phyloP scores from a whole-genome alignment of 2,113 vertebrate genomes.

The Pterocles burchelli region DNA sequence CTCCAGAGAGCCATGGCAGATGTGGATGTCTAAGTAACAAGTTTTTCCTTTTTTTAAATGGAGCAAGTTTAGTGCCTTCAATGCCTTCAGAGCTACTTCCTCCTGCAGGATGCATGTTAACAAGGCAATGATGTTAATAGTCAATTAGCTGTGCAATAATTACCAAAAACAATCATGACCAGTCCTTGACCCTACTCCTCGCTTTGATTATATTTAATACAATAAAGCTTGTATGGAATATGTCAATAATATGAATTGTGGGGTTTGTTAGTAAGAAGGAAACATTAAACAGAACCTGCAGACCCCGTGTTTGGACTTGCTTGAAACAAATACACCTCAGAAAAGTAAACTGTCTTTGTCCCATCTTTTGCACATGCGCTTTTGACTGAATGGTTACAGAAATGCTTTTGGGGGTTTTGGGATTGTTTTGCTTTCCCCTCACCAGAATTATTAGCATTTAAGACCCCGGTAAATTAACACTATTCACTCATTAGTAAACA shows the following conservation, averaged over 20 bases:
- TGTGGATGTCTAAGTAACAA: slow-evolving; percentile 78
- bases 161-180: slow-evolving; percentile 29
- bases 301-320: neutral
- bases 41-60: neutral
- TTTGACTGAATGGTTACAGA: neutral
- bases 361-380: neutral
- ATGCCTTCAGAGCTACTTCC: slow-evolving; percentile 60
- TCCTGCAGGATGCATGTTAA: slow-evolving; percentile 32
- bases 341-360: neutral
- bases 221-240: slow-evolving; percentile 74
- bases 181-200: slow-evolving; percentile 23
- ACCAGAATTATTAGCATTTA: neutral
- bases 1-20: slow-evolving; percentile 89
- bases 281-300: neutral
- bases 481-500: neutral
- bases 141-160: slow-evolving; percentile 69
- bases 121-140: slow-evolving; percentile 60
- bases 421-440: neutral
- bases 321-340: neutral
- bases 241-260: neutral
- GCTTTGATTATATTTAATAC: slow-evolving; percentile 72
- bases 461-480: neutral
- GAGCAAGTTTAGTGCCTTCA: slow-evolving; percentile 32
- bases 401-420: neutral
- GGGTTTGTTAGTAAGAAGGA: neutral